A percentile compares a stretch with the other conserved stretches of the same genome.
These are phyloP conservation scores for Agrilus biguttatus DNA, from an alignment of 2,888 invertebrate genomes.

Conservation along the genomic window DNA sequence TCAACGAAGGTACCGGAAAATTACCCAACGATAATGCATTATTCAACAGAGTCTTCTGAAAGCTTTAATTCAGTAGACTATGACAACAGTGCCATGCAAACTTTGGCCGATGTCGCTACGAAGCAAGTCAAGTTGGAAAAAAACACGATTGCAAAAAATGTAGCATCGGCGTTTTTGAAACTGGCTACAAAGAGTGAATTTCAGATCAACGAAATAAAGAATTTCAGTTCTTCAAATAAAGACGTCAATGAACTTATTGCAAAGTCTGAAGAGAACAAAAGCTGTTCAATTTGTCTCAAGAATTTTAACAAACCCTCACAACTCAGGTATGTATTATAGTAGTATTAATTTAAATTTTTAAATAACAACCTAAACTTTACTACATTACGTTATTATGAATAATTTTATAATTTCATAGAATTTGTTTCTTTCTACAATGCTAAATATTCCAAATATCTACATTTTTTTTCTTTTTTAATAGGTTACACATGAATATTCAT, in stretches of 20 bases:
- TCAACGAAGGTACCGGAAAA: too few relatives aligned
- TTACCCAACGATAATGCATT: too few relatives aligned
- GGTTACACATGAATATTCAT: conserved; percentile 87
- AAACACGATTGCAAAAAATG: conserved; percentile 43
- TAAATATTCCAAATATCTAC: not conserved
- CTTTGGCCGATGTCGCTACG: conserved; percentile 30
- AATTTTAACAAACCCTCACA: conserved; percentile 86
- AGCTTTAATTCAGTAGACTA: conserved; percentile 15
- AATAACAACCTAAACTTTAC: not conserved
- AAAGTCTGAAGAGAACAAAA: conserved; percentile 31
- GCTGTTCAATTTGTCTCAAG: conserved; percentile 65
- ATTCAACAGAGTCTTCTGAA: not conserved
- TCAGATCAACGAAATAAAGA: conserved; percentile 14
- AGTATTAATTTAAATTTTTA: not conserved
- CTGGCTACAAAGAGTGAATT: conserved; percentile 35
- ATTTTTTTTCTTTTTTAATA: conserved; percentile 13
- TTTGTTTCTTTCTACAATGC: not conserved
- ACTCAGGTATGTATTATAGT: conserved; percentile 36
- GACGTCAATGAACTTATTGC: conserved; percentile 29
- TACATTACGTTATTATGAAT: not conserved
- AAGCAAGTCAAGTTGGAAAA: conserved; percentile 31
- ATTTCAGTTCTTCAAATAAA: conserved; percentile 16
- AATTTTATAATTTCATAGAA: not conserved
- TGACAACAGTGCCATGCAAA: conserved; percentile 33
- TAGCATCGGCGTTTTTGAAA: conserved; percentile 51